Base-by-base conservation (phyloP, 1,140 invertebrate species). In the Tenebrio molitor region DNA sequence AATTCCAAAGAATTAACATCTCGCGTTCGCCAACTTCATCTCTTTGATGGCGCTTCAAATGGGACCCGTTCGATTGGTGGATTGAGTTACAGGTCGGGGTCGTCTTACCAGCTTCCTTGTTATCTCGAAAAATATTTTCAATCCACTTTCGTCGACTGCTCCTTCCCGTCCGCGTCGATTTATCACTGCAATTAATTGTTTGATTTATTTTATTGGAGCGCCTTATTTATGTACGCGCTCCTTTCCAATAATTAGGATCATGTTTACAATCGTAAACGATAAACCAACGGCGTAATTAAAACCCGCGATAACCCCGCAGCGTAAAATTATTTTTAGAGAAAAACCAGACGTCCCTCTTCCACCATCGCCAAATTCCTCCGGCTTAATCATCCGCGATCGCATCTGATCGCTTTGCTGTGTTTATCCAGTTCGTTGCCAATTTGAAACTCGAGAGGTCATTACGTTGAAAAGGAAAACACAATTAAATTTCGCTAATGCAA, bases 71-170 rank as follows among this genome's bases (percentile, higher is more conserved):
- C 50, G 36, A 39, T 39, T 5, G 36, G 5, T 12, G 21, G 21
- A 25, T 58, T 5, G 12, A 58, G 50, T 58, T 58, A 29, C 21
- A 12, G 23, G 21, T 29, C 10, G 50, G 50, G 23, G 15, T 58
- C 21, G 21, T 14, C 21, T 25, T 29, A 29, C 23, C 50, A 58
- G 50, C 50, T 29, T 29, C 50, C 50, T 58, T 58, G 50, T 58
- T 58, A 58, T 58, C 50, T 25, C n/a, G 23, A 58, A 58, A 58
- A 58, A 58, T 58, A 58, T 58, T 58, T 53, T 7, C 7, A 39
- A 39, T 39, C 36, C 5, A 39, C 36, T 39, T 39, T 39, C 25
- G 5, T 39, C 36, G 36, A 39, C 36, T 39, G 17, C 29, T 29
- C 3, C 23, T 58, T 15, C n/a, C 50, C 23, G n/a, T 5, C 12